phyloP scores from a whole-genome alignment of 2,113 vertebrate genomes.

The Bufo gargarizans region DNA sequence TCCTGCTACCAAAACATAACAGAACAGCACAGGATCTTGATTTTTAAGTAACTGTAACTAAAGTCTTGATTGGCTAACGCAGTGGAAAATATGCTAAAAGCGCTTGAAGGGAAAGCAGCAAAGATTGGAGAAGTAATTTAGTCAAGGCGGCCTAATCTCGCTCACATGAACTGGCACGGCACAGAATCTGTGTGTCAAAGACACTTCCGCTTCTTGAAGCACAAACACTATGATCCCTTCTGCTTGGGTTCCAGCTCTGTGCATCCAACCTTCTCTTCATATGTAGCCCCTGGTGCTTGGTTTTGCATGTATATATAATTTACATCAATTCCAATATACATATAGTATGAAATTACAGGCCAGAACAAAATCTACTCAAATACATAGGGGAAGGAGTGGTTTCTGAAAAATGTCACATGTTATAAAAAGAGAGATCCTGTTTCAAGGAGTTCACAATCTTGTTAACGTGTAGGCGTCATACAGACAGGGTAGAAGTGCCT shows the following conservation, averaged over 20 bases:
- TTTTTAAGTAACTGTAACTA: conserved; percentile 71
- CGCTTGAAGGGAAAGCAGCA: conserved; percentile 66
- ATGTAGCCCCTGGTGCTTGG: conserved; percentile 45
- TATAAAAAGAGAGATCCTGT: conserved; percentile 39
- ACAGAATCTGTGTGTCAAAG: conserved; percentile 70
- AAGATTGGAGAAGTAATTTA: conserved; percentile 70
- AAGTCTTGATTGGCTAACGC: conserved; percentile 69
- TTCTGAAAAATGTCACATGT: conserved; percentile 7
- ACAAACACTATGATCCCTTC: conserved; percentile 59
- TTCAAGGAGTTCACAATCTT: conserved; percentile 44
- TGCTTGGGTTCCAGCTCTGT: conserved; percentile 52
- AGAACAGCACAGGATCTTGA: conserved; percentile 62
- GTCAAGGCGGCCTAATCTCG: conserved; percentile 66
- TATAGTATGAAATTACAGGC: neutral
- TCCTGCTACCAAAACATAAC: conserved; percentile 42
- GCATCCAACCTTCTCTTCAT: conserved; percentile 35
- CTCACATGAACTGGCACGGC: conserved; percentile 69
- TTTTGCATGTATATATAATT: conserved; percentile 20
- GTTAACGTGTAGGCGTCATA: conserved; percentile 37
- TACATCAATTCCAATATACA: neutral
- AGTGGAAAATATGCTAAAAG: conserved; percentile 71
- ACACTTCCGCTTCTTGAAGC: conserved; percentile 66
- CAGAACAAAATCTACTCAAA: neutral
- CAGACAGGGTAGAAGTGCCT: conserved; percentile 41
- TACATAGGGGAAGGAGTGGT: conserved; percentile 8